Evolutionary conservation across 1,140 invertebrate species (phyloP), one percentile per base, ranked within the genome.

Genomic region (Caenorhabditis briggsae): DNA sequence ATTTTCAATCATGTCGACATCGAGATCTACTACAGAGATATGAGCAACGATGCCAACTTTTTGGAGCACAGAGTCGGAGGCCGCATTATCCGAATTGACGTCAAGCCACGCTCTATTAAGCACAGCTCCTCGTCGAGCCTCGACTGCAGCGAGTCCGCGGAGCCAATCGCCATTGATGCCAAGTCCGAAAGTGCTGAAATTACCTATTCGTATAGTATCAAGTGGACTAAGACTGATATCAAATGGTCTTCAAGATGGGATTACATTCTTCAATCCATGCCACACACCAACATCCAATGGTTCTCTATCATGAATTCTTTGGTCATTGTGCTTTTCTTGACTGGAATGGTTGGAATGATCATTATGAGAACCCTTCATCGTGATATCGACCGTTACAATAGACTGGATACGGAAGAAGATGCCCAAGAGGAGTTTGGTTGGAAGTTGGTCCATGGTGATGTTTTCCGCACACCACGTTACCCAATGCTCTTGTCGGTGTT

Each of bases 191-290:
- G 93, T 64, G 93, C 97, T 25, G 93, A 93, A 18, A 95, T 99
- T 43, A 94, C 93, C 0, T 99, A 98, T 92, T 95, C 96, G 0
- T 99, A 98, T 93, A 95, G 95, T 23, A 95, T 98, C 0, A 95
- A 93, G 56, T 99, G 96, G 93, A 93, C 94, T 94, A 94, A 92
- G 95, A 97, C 92, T 95, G 96, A 95, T 2, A 95, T 97, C 3
- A 98, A 98, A 93, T 99, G 98, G 98, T 98, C 97, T 0, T 98
- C 97, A 0, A 94, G 98, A 90, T 99, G 98, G 98, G 98, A 99
- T 94, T 99, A 99, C 92, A 98, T 99, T 88, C 93, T 99, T 65
- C 96, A 98, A 93, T 98, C 97, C 2, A 97, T 98, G 95, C 97
- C 96, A 0, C 96, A 98, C 91, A 97, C 97, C 0, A 98, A 99